These are phyloP conservation scores for Solenopsis invicta DNA, from an alignment of 1,140 invertebrate species.

Conservation along the genomic window DNA sequence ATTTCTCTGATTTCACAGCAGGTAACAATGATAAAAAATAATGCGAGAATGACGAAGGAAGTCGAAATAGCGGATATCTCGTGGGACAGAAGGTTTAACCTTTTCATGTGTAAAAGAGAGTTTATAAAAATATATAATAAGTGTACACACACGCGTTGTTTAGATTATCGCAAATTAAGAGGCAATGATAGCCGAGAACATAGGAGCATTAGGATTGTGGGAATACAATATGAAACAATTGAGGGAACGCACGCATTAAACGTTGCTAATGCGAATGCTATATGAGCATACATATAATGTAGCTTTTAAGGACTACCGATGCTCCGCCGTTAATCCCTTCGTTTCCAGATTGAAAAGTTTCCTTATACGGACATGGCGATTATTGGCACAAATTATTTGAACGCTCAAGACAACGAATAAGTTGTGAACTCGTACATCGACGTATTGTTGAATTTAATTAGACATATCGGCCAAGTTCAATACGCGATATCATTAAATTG, in stretches of 20 bases:
- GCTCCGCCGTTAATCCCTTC: conserved; percentile 70
- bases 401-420: conserved; percentile 56
- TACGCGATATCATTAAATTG: conserved; percentile 64
- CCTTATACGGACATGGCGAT: not conserved
- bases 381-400: conserved; percentile 30
- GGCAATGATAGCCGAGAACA: conserved; percentile 65
- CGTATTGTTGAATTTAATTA: conserved; percentile 69
- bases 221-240: conserved; percentile 59
- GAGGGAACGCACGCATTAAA: conserved; percentile 72
- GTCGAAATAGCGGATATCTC: conserved; percentile 61
- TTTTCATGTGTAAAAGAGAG: conserved; percentile 73
- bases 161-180: conserved; percentile 73
- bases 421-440: conserved; percentile 46
- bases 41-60: conserved; percentile 68
- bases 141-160: conserved; percentile 71
- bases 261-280: conserved; percentile 72
- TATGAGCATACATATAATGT: conserved; percentile 61
- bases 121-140: conserved; percentile 75
- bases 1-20: conserved; percentile 32
- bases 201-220: conserved; percentile 65
- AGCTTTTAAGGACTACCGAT: conserved; percentile 70
- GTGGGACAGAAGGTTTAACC: conserved; percentile 66
- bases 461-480: conserved; percentile 71
- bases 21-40: conserved; percentile 55
- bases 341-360: conserved; percentile 61